Evolutionary conservation across 2,888 invertebrate genomes (phyloP), one percentile per base, ranked within the genome.

Genomic region (Agriopis aurantiaria): DNA sequence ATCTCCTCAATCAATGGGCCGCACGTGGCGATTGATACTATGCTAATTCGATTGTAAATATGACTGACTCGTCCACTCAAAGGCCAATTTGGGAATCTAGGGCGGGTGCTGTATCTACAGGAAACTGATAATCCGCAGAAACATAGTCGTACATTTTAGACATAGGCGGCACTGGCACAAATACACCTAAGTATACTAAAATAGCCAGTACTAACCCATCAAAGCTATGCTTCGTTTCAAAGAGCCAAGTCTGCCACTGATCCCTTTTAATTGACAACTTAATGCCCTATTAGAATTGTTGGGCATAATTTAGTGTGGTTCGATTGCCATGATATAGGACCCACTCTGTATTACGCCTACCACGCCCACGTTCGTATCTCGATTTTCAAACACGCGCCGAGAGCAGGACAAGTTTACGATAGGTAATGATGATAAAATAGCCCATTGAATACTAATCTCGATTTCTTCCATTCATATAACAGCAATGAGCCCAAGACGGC

Each of bases 1-100:
- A 77, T 79, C 80, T 79, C 74, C 77, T 72, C 84, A 83, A 89
- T 92, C 91, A 92, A 91, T 91, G 91, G 88, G 84, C 85, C 82
- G 90, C 91, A 89, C 91, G 91, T 90, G 92, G 89, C 85, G 82
- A 83, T 89, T 83, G 84, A 87, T 86, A 83, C 82, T 81, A 83
- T 82, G 80, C 82, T 80, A 83, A 85, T 87, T 75, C 72, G 70
- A 68, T 73, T 64, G 52, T 61, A 56, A 43, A 57, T 60, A 63
- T 69, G 64, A 62, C 58, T 69, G 64, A 62, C 58, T 67, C 45
- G 62, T 60, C 63, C 59, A 56, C 60, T 69, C 61, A 45, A 53
- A 69, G 53, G 48, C 74, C 52, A 48, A 72, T 67, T 69, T 68
- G 65, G 64, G 40, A 57, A 17, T 10, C 14, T 57, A 17, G 43